phyloP scores from a whole-genome alignment of 2,113 vertebrate species.

The Lepus europaeus region DNA sequence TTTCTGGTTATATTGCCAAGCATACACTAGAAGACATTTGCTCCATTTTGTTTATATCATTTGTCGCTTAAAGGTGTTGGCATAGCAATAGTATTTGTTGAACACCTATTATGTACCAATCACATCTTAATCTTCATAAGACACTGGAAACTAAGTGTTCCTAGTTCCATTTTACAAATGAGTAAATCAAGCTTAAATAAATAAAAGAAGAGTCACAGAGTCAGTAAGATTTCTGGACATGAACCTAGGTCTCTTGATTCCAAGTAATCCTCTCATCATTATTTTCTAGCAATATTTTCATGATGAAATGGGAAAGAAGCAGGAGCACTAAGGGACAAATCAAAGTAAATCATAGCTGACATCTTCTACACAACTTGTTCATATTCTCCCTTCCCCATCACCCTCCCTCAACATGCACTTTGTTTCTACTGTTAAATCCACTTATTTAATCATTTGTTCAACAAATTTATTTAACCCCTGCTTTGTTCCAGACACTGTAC shows the following conservation, averaged over 20 bases:
- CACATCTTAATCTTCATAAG: background rate
- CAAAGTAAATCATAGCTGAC: background rate
- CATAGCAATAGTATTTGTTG: background rate
- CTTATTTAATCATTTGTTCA: conserved; percentile 1
- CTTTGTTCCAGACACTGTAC: background rate
- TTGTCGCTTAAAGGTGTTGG: background rate
- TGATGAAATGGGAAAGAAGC: background rate
- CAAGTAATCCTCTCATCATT: background rate
- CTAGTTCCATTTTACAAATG: background rate
- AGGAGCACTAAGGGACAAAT: background rate
- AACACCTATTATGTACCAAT: background rate
- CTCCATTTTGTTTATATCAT: background rate
- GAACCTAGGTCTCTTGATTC: conserved; percentile 6
- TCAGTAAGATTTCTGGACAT: background rate
- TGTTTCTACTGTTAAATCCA: conserved; percentile 8
- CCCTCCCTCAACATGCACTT: background rate
- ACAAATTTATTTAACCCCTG: background rate
- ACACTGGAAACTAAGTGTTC: background rate
- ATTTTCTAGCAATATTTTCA: background rate
- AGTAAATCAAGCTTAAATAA: background rate
- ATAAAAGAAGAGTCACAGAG: background rate
- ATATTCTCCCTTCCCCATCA: background rate
- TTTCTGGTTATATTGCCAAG: background rate
- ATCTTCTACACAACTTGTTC: background rate
- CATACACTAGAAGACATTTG: background rate